Evolutionary conservation across 2,113 vertebrate species (phyloP), one percentile per base, ranked within the genome.

Genomic region (Paraplagusia blochii): DNA sequence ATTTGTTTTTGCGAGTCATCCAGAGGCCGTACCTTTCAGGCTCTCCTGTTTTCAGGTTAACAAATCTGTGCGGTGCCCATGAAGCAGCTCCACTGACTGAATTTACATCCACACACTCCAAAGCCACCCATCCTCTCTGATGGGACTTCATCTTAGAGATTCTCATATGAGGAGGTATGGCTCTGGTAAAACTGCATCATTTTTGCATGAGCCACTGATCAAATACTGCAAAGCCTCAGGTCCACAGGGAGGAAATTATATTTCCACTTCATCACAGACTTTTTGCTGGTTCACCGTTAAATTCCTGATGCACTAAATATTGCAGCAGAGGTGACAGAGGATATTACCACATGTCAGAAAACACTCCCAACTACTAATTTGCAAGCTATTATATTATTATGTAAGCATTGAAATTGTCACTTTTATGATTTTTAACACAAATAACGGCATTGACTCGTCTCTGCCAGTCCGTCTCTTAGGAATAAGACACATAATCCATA

Each of bases 1-100:
- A 68, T 74, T 54, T 53, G 42, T 44, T 66, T 29, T 45, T 68
- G 62, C 15, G 46, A 42, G 44, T 33, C 12, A 58, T 38, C 1
- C 8, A 63, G 19, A 38, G 33, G 52, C 15, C 39, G 40, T 17
- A 3, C 11, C 14, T 69, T 43, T 59, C 59, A 15, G 33, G 4
- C 11, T n/a, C 12, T 45, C 9, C 29, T 8, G 35, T 42, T 12
- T 44, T 3, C 11, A 9, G 14, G 11, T 29, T 50, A 44, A 8
- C 17, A 15, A n/a, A 85, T 36, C 18, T 53, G 39, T 43, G 48
- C 11, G 39, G 48, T 10, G 14, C n/a, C n/a, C n/a, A n/a, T n/a
- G n/a, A n/a, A n/a, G n/a, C n/a, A n/a, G n/a, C n/a, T n/a, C n/a
- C n/a, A n/a, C n/a, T n/a, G n/a, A n/a, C n/a, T n/a, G n/a, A n/a